Conservation (phyloP, 2,888 invertebrate genomes). For the Mayetiola destructor region DNA sequence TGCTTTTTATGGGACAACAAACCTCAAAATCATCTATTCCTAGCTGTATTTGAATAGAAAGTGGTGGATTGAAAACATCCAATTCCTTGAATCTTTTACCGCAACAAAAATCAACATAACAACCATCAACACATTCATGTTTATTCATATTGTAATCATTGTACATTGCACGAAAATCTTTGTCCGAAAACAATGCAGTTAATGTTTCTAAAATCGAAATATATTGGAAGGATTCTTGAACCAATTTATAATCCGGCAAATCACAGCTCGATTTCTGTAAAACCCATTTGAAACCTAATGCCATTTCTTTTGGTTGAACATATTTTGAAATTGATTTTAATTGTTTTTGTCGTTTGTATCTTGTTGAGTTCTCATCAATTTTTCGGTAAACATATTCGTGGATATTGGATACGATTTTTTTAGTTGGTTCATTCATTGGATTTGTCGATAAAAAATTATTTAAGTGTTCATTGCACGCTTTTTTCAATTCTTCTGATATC, state of each 20-base stretch:
- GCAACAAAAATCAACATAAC: neutral
- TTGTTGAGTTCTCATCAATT: neutral
- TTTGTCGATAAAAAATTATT: too few relatives aligned
- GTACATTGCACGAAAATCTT: neutral
- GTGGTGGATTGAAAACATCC: neutral
- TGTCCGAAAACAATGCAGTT: neutral
- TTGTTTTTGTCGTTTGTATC: neutral
- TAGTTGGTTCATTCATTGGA: too few relatives aligned
- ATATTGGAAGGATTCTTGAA: neutral
- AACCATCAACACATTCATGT: neutral
- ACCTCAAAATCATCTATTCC: neutral
- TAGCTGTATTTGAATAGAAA: neutral
- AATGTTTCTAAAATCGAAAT: neutral
- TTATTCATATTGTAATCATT: neutral
- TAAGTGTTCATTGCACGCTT: too few relatives aligned
- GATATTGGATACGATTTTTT: too few relatives aligned
- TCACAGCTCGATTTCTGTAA: neutral
- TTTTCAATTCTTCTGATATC: too few relatives aligned
- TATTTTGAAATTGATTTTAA: neutral
- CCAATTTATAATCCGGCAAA: neutral
- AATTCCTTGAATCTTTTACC: neutral
- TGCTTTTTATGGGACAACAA: neutral
- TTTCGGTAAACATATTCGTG: too few relatives aligned
- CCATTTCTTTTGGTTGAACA: neutral
- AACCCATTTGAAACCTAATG: neutral